Conservation (phyloP, 2,797 vertebrate genomes). For the Pitangus sulphuratus region DNA sequence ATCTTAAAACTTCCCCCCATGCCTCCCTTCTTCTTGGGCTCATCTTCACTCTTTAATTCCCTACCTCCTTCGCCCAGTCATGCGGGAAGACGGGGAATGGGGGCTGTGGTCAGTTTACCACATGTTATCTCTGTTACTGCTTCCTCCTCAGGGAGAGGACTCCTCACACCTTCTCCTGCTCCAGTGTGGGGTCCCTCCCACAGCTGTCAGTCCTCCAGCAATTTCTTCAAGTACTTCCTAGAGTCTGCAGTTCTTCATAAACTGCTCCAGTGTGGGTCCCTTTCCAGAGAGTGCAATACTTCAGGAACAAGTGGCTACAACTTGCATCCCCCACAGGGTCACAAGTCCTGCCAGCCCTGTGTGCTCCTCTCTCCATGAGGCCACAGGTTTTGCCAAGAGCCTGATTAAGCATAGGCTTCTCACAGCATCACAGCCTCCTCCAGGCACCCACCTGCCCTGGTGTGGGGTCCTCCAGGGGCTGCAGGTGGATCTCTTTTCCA, state of each 20-base stretch:
- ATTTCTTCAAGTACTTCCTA: not conserved
- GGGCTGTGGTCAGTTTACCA: not conserved
- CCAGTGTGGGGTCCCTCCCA: not conserved
- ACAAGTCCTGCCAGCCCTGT: not conserved
- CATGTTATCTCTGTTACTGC: not conserved
- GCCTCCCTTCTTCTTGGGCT: accelerated
- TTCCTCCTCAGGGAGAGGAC: not conserved
- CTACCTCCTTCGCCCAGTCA: accelerated
- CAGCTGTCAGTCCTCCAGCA: not conserved
- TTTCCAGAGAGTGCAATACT: not conserved
- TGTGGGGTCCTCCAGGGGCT: accelerated
- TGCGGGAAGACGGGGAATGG: not conserved
- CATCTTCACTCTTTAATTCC: not conserved
- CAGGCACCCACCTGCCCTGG: not conserved
- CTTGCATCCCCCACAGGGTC: accelerated
- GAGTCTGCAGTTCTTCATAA: accelerated
- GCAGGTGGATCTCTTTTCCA: not conserved
- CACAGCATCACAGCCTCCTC: not conserved
- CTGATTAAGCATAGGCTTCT: not conserved
- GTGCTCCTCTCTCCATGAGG: not conserved
- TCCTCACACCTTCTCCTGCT: not conserved
- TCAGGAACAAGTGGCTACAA: not conserved
- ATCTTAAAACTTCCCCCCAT: not conserved
- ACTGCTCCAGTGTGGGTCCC: not conserved
- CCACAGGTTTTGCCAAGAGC: not conserved